Conservation (phyloP, 2,888 invertebrate species). For the Entomobrya proxima region DNA sequence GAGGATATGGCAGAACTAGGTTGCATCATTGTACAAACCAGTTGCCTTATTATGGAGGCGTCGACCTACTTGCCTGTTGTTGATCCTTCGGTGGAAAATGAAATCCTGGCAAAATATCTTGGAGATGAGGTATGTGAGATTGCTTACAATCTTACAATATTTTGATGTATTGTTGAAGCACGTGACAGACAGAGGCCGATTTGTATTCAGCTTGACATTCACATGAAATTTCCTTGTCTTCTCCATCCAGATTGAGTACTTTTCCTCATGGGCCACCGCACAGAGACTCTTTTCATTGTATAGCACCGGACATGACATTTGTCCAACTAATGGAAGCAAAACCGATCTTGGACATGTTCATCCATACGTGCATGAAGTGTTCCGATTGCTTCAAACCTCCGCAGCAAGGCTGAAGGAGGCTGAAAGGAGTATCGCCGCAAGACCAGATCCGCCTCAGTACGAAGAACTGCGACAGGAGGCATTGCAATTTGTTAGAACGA, state of each 20-base stretch:
- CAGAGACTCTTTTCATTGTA: slow-evolving; percentile 66
- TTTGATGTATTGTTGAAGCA: not conserved
- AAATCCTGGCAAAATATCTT: slow-evolving; percentile 84
- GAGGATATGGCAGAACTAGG: slow-evolving; percentile 60
- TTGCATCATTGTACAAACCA: slow-evolving; percentile 63
- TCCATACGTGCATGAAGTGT: slow-evolving; percentile 58
- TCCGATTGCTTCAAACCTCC: slow-evolving; percentile 33
- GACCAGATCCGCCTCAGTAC: slow-evolving; percentile 75
- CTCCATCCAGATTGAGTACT: slow-evolving; percentile 69
- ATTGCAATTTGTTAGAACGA: slow-evolving; percentile 79
- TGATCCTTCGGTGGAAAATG: slow-evolving; percentile 89
- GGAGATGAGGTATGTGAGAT: slow-evolving; percentile 81
- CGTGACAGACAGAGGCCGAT: not conserved
- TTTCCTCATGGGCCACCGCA: slow-evolving; percentile 67
- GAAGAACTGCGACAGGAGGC: slow-evolving; percentile 78
- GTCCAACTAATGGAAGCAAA: slow-evolving; percentile 38
- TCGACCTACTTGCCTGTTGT: slow-evolving; percentile 82
- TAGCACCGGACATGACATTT: slow-evolving; percentile 66
- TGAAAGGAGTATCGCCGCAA: slow-evolving; percentile 70
- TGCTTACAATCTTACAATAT: not conserved
- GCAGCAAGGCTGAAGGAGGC: slow-evolving; percentile 52
- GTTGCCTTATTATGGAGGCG: slow-evolving; percentile 70
- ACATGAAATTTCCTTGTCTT: slow-evolving; percentile 21
- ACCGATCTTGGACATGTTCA: slow-evolving; percentile 56
- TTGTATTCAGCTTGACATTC: slow-evolving; percentile 4